Percentiles rank a stretch among this genome's conserved stretches.
These are phyloP conservation scores for Macrotus californicus DNA, from an alignment of 2,113 vertebrate species.

Conservation along the genomic window DNA sequence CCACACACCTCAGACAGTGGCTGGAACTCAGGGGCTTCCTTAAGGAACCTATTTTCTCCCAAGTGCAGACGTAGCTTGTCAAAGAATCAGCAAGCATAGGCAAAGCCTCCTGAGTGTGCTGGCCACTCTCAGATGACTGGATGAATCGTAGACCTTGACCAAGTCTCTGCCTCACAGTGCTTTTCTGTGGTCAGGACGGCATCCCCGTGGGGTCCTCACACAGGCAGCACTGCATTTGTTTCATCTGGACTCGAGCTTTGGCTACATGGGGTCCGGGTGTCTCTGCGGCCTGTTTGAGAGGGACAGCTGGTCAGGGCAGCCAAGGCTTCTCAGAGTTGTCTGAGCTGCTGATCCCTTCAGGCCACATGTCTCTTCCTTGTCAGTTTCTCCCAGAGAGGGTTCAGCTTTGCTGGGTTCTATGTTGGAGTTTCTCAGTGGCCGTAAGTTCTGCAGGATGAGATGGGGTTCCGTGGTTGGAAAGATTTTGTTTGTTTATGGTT, in stretches of 20 bases:
- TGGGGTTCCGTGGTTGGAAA: background rate
- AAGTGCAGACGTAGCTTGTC: background rate
- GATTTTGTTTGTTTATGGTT: background rate
- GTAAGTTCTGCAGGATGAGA: background rate
- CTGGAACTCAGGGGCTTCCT: background rate
- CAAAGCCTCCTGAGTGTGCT: background rate
- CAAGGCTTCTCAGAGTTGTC: background rate
- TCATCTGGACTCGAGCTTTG: background rate
- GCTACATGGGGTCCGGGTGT: accelerated
- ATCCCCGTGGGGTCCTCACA: background rate
- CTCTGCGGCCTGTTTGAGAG: background rate
- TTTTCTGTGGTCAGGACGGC: background rate
- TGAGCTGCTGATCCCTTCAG: background rate
- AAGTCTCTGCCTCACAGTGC: background rate
- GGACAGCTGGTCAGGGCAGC: background rate
- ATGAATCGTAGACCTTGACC: accelerated
- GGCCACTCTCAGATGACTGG: background rate
- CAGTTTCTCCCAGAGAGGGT: background rate
- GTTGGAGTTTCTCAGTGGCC: background rate
- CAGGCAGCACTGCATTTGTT: background rate
- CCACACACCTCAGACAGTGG: accelerated
- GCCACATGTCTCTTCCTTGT: background rate
- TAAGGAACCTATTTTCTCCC: background rate
- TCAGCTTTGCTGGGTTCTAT: background rate
- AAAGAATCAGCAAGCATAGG: background rate